These are phyloP conservation scores for Thumatha senex DNA, from an alignment of 2,888 invertebrate genomes.

Conservation along the genomic window DNA sequence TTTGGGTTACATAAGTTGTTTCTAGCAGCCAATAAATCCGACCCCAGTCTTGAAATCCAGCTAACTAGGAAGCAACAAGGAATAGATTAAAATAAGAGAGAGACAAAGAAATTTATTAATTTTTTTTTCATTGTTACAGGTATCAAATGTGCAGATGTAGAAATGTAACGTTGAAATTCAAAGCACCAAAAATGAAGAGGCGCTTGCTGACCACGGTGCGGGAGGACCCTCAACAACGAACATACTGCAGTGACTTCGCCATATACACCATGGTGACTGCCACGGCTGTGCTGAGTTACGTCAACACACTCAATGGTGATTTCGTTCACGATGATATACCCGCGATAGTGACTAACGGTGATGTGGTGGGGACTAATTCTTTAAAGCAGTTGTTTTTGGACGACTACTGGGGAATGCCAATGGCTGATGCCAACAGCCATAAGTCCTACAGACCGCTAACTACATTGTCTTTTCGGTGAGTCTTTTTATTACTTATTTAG, in stretches of 20 bases:
- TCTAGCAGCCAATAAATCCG: too few relatives aligned
- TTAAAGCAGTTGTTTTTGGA: conserved; percentile 87
- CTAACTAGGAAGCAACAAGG: too few relatives aligned
- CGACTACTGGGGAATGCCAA: conserved; percentile 95
- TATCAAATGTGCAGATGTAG: conserved; percentile 76
- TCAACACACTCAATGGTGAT: conserved; percentile 90
- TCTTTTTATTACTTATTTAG: conserved; percentile 18
- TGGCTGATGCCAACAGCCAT: conserved; percentile 91
- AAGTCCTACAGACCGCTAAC: conserved; percentile 94
- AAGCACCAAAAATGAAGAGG: conserved; percentile 75
- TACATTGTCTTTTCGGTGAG: conserved; percentile 93
- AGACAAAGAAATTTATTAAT: too few relatives aligned
- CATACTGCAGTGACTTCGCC: conserved; percentile 75
- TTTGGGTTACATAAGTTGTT: too few relatives aligned
- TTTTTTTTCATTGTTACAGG: conserved; percentile 60
- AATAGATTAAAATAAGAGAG: too few relatives aligned
- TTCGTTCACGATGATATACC: conserved; percentile 96
- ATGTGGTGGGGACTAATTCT: conserved; percentile 88
- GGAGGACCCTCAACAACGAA: conserved; percentile 56
- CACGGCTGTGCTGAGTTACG: conserved; percentile 87
- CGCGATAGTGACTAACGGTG: conserved; percentile 91
- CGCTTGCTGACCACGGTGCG: conserved; percentile 65
- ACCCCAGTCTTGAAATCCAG: too few relatives aligned
- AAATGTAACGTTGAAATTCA: conserved; percentile 63
- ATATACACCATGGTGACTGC: conserved; percentile 86